phyloP scores from a whole-genome alignment of 1,140 invertebrate species.

The Brachionus plicatilis region DNA sequence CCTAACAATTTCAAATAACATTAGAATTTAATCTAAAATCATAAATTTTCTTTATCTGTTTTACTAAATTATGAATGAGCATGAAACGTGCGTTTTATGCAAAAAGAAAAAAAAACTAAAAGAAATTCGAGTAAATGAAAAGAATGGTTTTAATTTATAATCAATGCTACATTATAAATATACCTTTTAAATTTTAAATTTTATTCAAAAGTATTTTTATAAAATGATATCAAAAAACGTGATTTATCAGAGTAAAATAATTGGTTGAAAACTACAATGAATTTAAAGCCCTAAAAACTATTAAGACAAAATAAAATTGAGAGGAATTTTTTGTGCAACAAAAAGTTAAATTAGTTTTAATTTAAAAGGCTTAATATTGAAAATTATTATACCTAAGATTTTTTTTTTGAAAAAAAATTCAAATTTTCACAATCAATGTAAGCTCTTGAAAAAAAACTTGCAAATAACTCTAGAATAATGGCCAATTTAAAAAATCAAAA shows the following conservation, averaged over 20 bases:
- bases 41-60: neutral
- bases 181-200: neutral
- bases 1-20: neutral
- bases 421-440: neutral
- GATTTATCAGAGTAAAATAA: neutral
- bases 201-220: neutral
- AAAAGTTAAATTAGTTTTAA: neutral
- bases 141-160: neutral
- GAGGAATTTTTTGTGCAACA: neutral
- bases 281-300: neutral
- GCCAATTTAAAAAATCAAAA: too few relatives aligned
- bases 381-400: too few relatives aligned
- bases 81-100: neutral
- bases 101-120: neutral
- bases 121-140: neutral
- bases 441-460: too few relatives aligned
- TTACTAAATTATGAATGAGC: neutral
- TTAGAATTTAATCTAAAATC: neutral
- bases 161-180: neutral
- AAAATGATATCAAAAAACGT: neutral
- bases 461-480: too few relatives aligned
- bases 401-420: neutral
- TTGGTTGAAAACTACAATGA: neutral
- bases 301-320: neutral
- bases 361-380: neutral